Percentiles rank a stretch among this genome's conserved stretches.
phyloP scores from a whole-genome alignment of 2,888 invertebrate species.

The Drosophila testacea region DNA sequence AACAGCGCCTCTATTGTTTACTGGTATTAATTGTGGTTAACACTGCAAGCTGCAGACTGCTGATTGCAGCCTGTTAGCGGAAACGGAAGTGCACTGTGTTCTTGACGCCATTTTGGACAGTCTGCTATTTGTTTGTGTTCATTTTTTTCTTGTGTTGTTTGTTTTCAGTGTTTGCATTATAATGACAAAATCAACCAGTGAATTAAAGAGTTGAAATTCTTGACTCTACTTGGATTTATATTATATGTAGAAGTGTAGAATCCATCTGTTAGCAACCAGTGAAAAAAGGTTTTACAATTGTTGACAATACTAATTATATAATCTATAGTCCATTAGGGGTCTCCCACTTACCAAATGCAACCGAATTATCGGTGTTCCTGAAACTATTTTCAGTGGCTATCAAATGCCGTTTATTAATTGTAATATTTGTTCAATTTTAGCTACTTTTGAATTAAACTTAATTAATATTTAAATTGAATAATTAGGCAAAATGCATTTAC shows the following conservation, averaged over 20 bases:
- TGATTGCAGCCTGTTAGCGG: slow-evolving; percentile 33
- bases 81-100: slow-evolving; percentile 75
- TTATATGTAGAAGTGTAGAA: neutral
- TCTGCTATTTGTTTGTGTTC: slow-evolving; percentile 1
- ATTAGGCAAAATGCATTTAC: too few species aligned
- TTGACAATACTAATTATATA: too few species aligned
- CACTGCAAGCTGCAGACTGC: slow-evolving; percentile 14
- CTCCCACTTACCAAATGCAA: too few species aligned
- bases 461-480: too few species aligned
- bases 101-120: slow-evolving; percentile 61
- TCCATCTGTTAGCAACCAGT: neutral
- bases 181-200: slow-evolving; percentile 24
- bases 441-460: too few species aligned
- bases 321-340: too few species aligned
- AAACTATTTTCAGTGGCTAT: too few species aligned
- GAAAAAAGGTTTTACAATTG: too few species aligned
- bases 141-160: slow-evolving; percentile 27
- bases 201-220: neutral
- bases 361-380: too few species aligned
- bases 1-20: slow-evolving; percentile 45
- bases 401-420: too few species aligned
- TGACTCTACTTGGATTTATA: neutral
- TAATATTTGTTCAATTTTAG: too few species aligned
- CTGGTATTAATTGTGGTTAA: slow-evolving; percentile 56
- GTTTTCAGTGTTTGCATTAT: slow-evolving; percentile 38